Percentiles rank a stretch among this genome's conserved stretches.
Conservation (phyloP, 2,797 vertebrate species). For the Rhinella marina region DNA sequence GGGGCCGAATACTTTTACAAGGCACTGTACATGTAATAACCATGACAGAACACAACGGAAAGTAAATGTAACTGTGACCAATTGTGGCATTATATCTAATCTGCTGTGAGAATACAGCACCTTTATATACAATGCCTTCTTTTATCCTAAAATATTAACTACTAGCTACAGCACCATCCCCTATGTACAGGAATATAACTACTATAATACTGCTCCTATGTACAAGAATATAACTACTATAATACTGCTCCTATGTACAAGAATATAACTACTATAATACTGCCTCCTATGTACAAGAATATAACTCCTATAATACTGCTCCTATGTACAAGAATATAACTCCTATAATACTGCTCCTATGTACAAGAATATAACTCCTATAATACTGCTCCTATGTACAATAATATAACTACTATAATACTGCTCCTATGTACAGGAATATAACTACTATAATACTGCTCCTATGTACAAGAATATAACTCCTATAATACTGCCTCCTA, state of each 20-base stretch:
- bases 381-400: not conserved
- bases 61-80: too few species aligned
- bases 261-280: constrained; percentile 12
- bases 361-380: not conserved
- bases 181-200: not conserved
- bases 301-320: too few species aligned
- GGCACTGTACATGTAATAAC: too few species aligned
- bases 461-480: constrained; percentile 7
- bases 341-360: not conserved
- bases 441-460: constrained; percentile 14
- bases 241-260: constrained; percentile 10
- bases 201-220: constrained; percentile 8
- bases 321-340: not conserved
- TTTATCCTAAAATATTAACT: too few species aligned
- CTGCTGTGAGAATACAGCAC: too few species aligned
- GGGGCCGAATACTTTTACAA: too few species aligned
- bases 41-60: too few species aligned
- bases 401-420: constrained; percentile 10
- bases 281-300: not conserved
- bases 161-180: too few species aligned
- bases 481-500: constrained; percentile 2
- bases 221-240: constrained; percentile 5
- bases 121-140: too few species aligned
- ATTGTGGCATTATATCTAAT: too few species aligned
- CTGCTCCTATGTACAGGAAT: constrained; percentile 5